Conservation (phyloP, 2,888 invertebrate species). For the Schrankia costaestrigalis region DNA sequence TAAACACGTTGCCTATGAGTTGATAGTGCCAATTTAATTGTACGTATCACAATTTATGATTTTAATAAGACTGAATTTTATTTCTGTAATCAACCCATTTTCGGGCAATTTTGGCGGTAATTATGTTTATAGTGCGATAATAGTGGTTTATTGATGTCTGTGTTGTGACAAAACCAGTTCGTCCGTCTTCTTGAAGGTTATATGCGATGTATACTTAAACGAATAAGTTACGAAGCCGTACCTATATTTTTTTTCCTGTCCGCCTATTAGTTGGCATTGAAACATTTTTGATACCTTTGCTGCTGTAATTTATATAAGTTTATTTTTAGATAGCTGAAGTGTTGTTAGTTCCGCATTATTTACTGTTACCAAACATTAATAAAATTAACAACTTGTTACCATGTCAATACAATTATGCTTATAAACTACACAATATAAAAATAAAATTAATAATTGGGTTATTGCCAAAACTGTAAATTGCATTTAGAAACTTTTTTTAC, state of each 20-base stretch:
- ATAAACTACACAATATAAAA: conserved; percentile 5
- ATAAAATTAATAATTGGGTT: conserved; percentile 11
- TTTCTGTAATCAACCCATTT: conserved; percentile 22
- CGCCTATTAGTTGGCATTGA: conserved; percentile 41
- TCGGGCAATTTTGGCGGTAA: conserved; percentile 23
- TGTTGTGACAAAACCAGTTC: conserved; percentile 27
- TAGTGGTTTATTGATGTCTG: conserved; percentile 15
- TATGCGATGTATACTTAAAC: conserved; percentile 11
- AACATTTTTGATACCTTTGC: conserved; percentile 38
- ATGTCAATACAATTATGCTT: neutral
- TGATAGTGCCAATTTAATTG: conserved; percentile 24
- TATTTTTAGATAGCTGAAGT: conserved; percentile 16
- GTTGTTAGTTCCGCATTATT: too few species aligned
- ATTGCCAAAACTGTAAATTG: conserved; percentile 19
- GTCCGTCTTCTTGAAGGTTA: conserved; percentile 21
- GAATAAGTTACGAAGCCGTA: conserved; percentile 45
- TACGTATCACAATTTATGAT: conserved; percentile 13
- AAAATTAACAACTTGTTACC: neutral
- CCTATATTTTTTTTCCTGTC: conserved; percentile 42
- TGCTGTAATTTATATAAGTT: conserved; percentile 18
- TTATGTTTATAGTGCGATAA: conserved; percentile 14
- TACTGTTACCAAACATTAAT: too few species aligned
- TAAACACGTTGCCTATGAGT: conserved; percentile 38
- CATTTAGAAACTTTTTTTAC: conserved; percentile 16
- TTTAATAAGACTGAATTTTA: conserved; percentile 14